Evolutionary conservation across 1,140 invertebrate species (phyloP).

Genomic region (Argopecten irradians): DNA sequence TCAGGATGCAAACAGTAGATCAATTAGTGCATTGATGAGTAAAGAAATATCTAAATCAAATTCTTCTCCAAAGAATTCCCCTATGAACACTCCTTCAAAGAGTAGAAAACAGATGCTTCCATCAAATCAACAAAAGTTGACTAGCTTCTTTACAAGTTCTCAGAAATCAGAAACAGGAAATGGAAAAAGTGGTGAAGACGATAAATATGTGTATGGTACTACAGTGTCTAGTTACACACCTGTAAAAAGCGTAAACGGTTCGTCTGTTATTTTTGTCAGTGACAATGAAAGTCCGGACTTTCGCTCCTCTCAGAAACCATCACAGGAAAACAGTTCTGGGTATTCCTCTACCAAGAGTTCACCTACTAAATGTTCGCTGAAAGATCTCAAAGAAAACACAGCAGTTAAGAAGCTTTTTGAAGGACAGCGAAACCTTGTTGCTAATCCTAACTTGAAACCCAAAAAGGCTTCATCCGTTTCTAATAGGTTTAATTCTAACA

Average conservation of each 20-base stretch:
- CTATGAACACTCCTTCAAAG: neutral
- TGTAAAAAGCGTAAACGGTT: constrained; percentile 42
- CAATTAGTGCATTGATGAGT: neutral
- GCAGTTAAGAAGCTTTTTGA: constrained; percentile 52
- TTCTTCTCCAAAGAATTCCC: neutral
- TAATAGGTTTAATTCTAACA: neutral
- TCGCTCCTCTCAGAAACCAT: neutral
- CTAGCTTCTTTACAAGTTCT: neutral
- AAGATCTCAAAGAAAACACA: constrained; percentile 8
- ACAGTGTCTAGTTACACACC: constrained; percentile 43
- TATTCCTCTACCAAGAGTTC: neutral
- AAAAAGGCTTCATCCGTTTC: neutral
- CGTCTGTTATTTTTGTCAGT: constrained; percentile 37
- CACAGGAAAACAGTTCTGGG: neutral
- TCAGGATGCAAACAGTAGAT: neutral
- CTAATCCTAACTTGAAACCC: neutral
- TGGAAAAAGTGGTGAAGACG: neutral
- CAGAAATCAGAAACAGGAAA: neutral
- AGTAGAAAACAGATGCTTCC: neutral
- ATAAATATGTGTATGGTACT: neutral
- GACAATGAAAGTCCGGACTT: constrained; percentile 30
- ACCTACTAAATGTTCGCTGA: neutral
- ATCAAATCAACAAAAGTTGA: neutral
- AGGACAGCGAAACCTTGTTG: constrained; percentile 41
- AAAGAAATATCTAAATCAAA: neutral